Evolutionary conservation across 2,797 vertebrate genomes (phyloP), one percentile per base, ranked within the genome.

Genomic region (Alectoris magna): DNA sequence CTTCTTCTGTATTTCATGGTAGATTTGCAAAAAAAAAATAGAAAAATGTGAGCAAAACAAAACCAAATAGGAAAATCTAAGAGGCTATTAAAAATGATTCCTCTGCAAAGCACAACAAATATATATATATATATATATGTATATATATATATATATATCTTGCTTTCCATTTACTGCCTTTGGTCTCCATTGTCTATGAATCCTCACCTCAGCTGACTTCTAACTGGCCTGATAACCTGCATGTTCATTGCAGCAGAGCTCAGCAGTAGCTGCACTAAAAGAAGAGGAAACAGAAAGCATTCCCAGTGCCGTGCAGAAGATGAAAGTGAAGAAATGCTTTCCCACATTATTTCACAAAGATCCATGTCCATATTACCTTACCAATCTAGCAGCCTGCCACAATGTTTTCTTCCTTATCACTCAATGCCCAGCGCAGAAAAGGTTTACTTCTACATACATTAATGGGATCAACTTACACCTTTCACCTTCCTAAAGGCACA

Each of bases 391-490:
- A 39, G 53, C 68, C 62, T 77, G 39, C 67, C 23, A 0, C 5
- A 56, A 56, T 29, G 67, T 46, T 69, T 76, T 72, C 78, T 62
- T 72, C 48, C 63, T 88, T 78, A 60, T 46, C 27, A 1, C 78
- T 46, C 66, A 83, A 41, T 9, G 6, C 48, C n/a, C 64, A 72
- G n/a, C 43, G 26, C 31, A 36, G 49, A 43, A 49, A 67, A 72
- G 79, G 79, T 85, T 93, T 70, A 62, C 62, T 38, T 59, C 74
- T 75, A 41, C 64, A 7, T 14, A 38, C 49, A 15, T 43, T 90
- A 85, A 91, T 24, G 72, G 60, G 85, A 85, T 93, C 83, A 63
- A 7, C 85, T 87, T 76, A 91, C 94, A 74, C 85, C 84, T 84
- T 79, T 59, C 51, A 67, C 49, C 71, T 51, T 91, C 48, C 80